Evolutionary conservation across 2,888 invertebrate species (phyloP).

Genomic region (Mayetiola destructor): DNA sequence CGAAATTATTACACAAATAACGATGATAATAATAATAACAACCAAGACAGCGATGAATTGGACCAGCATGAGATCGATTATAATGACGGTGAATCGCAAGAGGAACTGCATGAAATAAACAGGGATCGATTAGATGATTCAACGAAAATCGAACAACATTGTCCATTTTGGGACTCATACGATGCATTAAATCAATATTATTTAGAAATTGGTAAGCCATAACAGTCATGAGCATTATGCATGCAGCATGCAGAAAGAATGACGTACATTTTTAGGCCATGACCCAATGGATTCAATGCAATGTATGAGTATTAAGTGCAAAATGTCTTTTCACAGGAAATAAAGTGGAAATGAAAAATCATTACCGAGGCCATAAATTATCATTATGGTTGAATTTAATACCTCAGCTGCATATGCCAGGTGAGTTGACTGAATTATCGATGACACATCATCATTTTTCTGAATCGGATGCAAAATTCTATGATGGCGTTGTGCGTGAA

Average conservation of each 20-base stretch:
- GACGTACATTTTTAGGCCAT: too few species aligned
- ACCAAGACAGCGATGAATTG: conserved; percentile 17
- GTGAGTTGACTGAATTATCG: conserved; percentile 58
- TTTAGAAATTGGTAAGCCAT: conserved; percentile 55
- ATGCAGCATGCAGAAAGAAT: too few species aligned
- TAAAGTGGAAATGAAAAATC: conserved; percentile 67
- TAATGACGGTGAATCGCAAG: conserved; percentile 18
- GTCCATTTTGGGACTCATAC: conserved; percentile 81
- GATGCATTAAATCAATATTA: conserved; percentile 83
- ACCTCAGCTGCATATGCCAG: conserved; percentile 77
- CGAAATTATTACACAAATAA: conserved; percentile 12
- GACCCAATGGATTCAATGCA: too few species aligned
- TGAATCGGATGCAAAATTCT: conserved; percentile 63
- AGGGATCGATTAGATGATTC: conserved; percentile 20
- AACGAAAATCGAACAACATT: conserved; percentile 42
- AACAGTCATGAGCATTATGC: too few species aligned
- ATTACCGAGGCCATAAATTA: conserved; percentile 88
- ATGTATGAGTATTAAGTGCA: too few species aligned
- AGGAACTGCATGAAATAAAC: too few species aligned
- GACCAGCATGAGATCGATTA: conserved; percentile 17
- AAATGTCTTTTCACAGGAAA: conserved; percentile 43
- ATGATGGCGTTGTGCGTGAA: conserved; percentile 42
- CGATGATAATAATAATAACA: conserved; percentile 14
- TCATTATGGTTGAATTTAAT: conserved; percentile 83
- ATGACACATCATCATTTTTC: conserved; percentile 81